phyloP scores from a whole-genome alignment of 2,888 invertebrate species.

The Cylindroiulus punctatus region DNA sequence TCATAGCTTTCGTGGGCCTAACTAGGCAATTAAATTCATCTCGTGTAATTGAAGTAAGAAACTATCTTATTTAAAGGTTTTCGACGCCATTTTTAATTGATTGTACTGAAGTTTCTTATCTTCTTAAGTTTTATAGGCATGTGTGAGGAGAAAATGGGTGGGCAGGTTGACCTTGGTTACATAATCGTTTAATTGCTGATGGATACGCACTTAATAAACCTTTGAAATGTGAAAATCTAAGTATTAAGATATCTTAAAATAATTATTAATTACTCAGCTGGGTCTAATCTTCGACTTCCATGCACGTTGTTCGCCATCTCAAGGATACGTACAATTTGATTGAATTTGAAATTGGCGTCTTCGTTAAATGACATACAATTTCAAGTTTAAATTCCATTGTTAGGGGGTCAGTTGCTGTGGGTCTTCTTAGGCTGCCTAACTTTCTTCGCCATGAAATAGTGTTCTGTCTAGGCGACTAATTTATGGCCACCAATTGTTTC shows the following conservation, averaged over 20 bases:
- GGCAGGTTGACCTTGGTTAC: conserved; percentile 26
- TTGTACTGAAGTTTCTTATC: conserved; percentile 14
- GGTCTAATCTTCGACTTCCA: neutral
- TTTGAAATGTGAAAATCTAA: conserved; percentile 17
- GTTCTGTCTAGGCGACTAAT: neutral
- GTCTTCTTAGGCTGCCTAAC: neutral
- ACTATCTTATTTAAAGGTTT: neutral
- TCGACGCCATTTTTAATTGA: neutral
- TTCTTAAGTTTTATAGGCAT: conserved; percentile 26
- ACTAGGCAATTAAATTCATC: neutral
- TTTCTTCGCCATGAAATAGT: neutral
- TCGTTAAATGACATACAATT: neutral
- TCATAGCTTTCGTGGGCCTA: neutral
- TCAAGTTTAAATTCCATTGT: neutral
- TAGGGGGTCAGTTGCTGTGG: no score
- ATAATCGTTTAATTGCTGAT: conserved; percentile 29
- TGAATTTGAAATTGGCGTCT: neutral
- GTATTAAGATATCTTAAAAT: conserved; percentile 10
- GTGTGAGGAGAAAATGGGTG: conserved; percentile 7
- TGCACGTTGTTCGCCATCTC: neutral
- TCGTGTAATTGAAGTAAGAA: neutral
- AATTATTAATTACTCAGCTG: neutral
- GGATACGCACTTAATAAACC: conserved; percentile 27
- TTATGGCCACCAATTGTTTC: neutral
- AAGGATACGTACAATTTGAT: neutral